Percentiles rank a stretch among this genome's conserved stretches.
Evolutionary conservation across 2,113 vertebrate species (phyloP).

Genomic region (Nycticorax nycticorax): DNA sequence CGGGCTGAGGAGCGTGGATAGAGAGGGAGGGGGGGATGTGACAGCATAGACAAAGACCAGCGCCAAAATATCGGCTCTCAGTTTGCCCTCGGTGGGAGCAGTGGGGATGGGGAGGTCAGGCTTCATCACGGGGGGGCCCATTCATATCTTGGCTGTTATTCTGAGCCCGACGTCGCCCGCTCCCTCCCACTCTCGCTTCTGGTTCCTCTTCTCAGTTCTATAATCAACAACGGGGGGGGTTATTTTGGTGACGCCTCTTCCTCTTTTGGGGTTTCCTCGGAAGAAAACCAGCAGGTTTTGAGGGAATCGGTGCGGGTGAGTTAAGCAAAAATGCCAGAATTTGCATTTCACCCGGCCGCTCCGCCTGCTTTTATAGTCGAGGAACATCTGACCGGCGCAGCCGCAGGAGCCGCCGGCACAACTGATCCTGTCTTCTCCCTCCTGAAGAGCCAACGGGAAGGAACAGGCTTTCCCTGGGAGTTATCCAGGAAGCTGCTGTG

Average conservation of each 20-base stretch:
- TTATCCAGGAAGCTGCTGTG: not conserved
- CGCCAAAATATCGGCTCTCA: fast-evolving
- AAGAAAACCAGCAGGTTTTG: not conserved
- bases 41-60: not conserved
- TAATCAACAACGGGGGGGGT: not conserved
- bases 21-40: not conserved
- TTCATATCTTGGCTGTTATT: not conserved
- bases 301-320: not conserved
- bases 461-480: not conserved
- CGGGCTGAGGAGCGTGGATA: fast-evolving
- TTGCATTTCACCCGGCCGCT: too few relatives aligned
- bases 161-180: fast-evolving
- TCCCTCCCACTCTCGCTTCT: not conserved
- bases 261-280: not conserved
- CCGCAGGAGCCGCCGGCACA: not conserved
- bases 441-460: not conserved
- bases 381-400: not conserved
- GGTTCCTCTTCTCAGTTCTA: not conserved
- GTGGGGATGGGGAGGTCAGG: not conserved
- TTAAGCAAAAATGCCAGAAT: not conserved
- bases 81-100: not conserved
- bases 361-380: not conserved
- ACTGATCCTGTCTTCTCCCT: not conserved
- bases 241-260: not conserved
- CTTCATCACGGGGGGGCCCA: not conserved